These are phyloP conservation scores for Callospermophilus lateralis DNA, from an alignment of 2,113 vertebrate species.

Conservation along the genomic window DNA sequence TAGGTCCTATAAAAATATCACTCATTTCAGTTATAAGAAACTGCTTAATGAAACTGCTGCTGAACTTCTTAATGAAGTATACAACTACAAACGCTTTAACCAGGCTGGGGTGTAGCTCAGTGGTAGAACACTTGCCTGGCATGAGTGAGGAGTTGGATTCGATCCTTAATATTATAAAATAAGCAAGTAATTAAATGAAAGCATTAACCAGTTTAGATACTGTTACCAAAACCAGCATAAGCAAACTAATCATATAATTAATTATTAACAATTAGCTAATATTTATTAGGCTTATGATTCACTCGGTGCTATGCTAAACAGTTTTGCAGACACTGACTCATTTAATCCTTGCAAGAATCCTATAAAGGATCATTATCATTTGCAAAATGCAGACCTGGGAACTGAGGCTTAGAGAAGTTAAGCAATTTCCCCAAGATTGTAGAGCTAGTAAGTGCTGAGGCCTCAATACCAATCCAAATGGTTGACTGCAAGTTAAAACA, in stretches of 20 bases:
- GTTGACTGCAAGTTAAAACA: background rate
- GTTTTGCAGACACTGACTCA: constrained; percentile 1
- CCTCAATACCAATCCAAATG: background rate
- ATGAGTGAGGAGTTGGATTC: background rate
- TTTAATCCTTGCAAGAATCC: background rate
- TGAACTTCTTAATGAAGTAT: background rate
- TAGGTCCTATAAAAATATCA: constrained; percentile 2
- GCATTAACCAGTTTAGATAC: background rate
- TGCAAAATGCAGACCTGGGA: background rate
- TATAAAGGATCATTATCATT: background rate
- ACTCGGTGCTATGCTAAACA: background rate
- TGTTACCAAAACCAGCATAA: background rate
- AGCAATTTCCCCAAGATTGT: constrained; percentile 20
- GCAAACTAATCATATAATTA: constrained; percentile 12
- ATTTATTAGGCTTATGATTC: constrained; percentile 11
- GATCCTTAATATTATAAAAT: background rate
- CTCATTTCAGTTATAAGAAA: background rate
- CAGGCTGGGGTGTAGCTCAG: background rate
- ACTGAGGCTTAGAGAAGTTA: background rate
- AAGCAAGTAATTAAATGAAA: background rate
- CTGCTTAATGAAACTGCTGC: constrained; percentile 5
- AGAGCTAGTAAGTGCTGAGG: background rate
- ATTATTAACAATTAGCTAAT: constrained; percentile 58
- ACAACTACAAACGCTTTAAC: background rate
- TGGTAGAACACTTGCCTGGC: background rate